phyloP scores from a whole-genome alignment of 2,113 vertebrate genomes.

The Saccopteryx leptura region DNA sequence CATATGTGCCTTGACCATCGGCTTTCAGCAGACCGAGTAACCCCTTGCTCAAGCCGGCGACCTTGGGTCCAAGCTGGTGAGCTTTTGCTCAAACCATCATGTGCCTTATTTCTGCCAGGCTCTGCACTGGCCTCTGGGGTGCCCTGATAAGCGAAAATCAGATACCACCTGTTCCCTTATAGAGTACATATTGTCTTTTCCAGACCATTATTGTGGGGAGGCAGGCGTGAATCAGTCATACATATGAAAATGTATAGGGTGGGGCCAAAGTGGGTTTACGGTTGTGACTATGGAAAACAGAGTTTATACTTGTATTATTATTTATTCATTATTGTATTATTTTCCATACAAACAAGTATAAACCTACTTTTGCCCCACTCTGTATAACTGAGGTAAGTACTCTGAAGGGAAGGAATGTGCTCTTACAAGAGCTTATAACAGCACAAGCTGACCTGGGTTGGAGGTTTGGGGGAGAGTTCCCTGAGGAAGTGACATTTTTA shows the following conservation, averaged over 20 bases:
- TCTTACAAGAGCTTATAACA: not conserved
- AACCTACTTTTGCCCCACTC: not conserved
- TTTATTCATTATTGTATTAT: not conserved
- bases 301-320: not conserved
- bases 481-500: constrained; percentile 3
- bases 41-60: too few species aligned
- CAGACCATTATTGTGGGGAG: not conserved
- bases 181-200: not conserved
- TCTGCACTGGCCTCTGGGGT: not conserved
- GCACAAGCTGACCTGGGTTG: not conserved
- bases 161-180: not conserved
- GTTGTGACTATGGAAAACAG: not conserved
- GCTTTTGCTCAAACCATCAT: too few species aligned
- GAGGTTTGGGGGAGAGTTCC: not conserved
- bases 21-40: too few species aligned
- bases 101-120: not conserved
- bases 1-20: too few species aligned
- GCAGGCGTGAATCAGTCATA: not conserved
- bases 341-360: not conserved
- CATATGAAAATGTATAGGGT: not conserved
- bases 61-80: too few species aligned
- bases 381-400: not conserved
- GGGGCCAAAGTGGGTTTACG: not conserved
- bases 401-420: not conserved
- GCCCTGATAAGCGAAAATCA: not conserved